Base-by-base conservation (phyloP, 2,888 invertebrate genomes). In the Eledona agricola region DNA sequence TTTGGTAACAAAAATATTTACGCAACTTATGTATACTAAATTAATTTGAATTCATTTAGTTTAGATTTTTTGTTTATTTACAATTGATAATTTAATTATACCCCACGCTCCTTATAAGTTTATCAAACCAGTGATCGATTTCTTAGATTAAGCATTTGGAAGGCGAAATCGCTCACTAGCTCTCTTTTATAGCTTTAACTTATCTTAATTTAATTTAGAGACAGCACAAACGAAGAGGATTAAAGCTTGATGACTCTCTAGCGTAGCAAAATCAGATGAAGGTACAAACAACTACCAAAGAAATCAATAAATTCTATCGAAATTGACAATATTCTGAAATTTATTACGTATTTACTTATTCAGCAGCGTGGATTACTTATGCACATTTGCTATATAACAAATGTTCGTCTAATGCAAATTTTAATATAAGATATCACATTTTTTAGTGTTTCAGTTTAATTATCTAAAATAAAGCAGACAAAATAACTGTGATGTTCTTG, bases 201-300 rank as follows among this genome's bases (percentile, higher is more conserved):
- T 51, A 56, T 51, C 51, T 58, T 58, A 60, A 58, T 60, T 60
- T 58, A 60, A 58, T 59, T 59, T 59, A 52, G 51, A 51, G 50
- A 50, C 53, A 59, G 58, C 61, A 59, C 59, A 61, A 61, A 59
- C 57, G 53, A 59, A 57, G 59, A 57, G 46, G 40, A 47, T 35
- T 53, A 40, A 38, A 51, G 58, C 58, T 60, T 60, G 55, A 60
- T 58, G 58, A 35, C 40, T 57, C 55, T 51, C 47, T 38, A 38
- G 57, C 43, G 58, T 9, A 7, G 9, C 15, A 35, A 26, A 32
- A 26, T 13, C 10, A 20, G 31, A 17, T 20, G 35, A 22, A n/a
- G n/a, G n/a, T n/a, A n/a, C n/a, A n/a, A n/a, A n/a, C n/a, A n/a
- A n/a, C n/a, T n/a, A n/a, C n/a, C n/a, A n/a, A n/a, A n/a, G n/a